Evolutionary conservation across 37 sponge, comb jelly and placozoan species (phyloP), one percentile per base, ranked within the genome.

Genomic region (Ephydatia muelleri): DNA sequence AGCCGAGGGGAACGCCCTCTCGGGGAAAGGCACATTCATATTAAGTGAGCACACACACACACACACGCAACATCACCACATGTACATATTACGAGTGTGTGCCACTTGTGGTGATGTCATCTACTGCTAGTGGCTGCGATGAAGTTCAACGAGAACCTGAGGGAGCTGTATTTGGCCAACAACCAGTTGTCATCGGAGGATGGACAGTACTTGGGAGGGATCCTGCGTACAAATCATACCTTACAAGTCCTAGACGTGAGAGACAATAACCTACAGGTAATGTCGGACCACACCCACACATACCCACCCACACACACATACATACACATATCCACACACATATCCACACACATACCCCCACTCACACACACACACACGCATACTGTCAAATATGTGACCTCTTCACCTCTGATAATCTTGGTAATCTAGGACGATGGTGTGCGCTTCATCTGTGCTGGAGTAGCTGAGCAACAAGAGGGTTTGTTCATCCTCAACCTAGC

Each of bases 1-100:
- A 35, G 32, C 94, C 49, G 90, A 89, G 67, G 95, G 97, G 29
- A 94, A 93, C 72, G 81, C 83, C 36, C 87, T 96, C 13, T 43
- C 97, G 3, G 97, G 97, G 9, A 91, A 94, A 69, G 92, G 92
- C 34, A 88, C 86, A 6, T 88, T 96, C 47, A 96, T 96, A 39
- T 70, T 96, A 16, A 90, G 96, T 95, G 73, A 92, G 94, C 67
- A 67, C n/a, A 38, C 26, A 26, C 38, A 25, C 28, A 2, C 29
- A 23, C 12, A 69, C 11, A 9, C 82, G 34, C 70, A 26, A 72
- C 13, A 27, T 13, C 30, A 36, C 47, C 36, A 40, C 28, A 28
- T 28, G 70, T 68, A n/a, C 29, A 22, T 65, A 65, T 65, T 65
- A 14, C 19, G 19, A 21, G 14, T 14, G 14, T 65, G 14, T 65